Evolutionary conservation across 2,888 invertebrate genomes (phyloP).

Genomic region (Chrysomela aeneicollis): DNA sequence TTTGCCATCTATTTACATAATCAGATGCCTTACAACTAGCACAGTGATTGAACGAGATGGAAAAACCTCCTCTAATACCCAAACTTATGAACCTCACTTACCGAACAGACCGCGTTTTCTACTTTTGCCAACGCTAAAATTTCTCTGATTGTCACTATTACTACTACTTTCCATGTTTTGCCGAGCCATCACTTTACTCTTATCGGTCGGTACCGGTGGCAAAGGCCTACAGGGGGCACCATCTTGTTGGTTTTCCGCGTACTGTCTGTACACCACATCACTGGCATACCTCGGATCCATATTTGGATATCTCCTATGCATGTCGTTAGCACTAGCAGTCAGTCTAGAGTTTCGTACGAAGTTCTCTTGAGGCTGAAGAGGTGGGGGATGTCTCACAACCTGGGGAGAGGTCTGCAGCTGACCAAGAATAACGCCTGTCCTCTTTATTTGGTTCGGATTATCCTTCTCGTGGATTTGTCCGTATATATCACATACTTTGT

Average conservation of each 20-base stretch:
- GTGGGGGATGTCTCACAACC: conserved; percentile 36
- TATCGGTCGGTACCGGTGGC: conserved; percentile 58
- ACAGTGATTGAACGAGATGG: no score
- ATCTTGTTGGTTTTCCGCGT: conserved; percentile 19
- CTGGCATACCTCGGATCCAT: conserved; percentile 33
- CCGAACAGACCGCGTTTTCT: conserved; percentile 51
- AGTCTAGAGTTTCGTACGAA: conserved; percentile 58
- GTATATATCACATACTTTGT: conserved; percentile 60
- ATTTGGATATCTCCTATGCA: conserved; percentile 49
- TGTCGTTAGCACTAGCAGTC: conserved; percentile 60
- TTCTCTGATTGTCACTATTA: conserved; percentile 74
- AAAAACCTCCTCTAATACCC: conserved; percentile 46
- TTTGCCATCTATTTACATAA: no score
- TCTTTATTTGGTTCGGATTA: conserved; percentile 35
- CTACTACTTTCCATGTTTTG: conserved; percentile 65
- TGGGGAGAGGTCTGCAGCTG: conserved; percentile 49
- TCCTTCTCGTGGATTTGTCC: conserved; percentile 59
- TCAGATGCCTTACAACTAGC: no score
- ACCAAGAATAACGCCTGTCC: conserved; percentile 57
- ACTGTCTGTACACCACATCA: conserved; percentile 32
- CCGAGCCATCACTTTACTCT: conserved; percentile 34
- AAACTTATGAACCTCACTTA: conserved; percentile 47
- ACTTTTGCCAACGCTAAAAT: conserved; percentile 63
- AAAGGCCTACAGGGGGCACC: conserved; percentile 54
- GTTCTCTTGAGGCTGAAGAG: conserved; percentile 46